Percentiles rank a stretch among this genome's conserved stretches.
Conservation (phyloP, 2,113 vertebrate species). For the Psittacula cyanocephala region DNA sequence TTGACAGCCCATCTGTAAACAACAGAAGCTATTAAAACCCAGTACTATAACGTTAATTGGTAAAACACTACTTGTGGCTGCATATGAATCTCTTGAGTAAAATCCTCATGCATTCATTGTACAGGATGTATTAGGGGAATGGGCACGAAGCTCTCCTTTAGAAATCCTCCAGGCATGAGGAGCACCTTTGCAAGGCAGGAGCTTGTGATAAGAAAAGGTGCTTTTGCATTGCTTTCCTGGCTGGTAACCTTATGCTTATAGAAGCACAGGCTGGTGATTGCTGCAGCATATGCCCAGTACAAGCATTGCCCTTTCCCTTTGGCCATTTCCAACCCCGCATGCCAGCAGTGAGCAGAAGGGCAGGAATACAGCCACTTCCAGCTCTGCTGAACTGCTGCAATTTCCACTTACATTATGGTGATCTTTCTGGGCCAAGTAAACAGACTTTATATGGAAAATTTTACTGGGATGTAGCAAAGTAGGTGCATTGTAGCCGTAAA, state of each 20-base stretch:
- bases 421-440: not conserved
- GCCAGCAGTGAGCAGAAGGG: not conserved
- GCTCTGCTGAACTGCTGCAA: not conserved
- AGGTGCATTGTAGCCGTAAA: not conserved
- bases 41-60: conserved; percentile 2
- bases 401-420: not conserved
- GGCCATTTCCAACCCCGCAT: not conserved
- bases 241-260: not conserved
- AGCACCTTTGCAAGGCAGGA: not conserved
- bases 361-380: not conserved
- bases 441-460: not conserved
- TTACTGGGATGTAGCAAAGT: not conserved
- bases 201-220: not conserved
- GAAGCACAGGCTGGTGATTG: not conserved
- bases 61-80: conserved; percentile 1
- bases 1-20: conserved; percentile 60
- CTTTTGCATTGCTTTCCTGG: not conserved
- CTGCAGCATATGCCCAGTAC: not conserved
- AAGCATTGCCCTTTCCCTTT: not conserved
- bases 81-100: not conserved
- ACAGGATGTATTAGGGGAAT: not conserved
- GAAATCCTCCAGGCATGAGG: not conserved
- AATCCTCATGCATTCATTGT: not conserved
- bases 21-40: conserved; percentile 55
- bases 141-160: not conserved